Evolutionary conservation across 2,797 vertebrate species (phyloP).

Genomic region (Eutrigla gurnardus): DNA sequence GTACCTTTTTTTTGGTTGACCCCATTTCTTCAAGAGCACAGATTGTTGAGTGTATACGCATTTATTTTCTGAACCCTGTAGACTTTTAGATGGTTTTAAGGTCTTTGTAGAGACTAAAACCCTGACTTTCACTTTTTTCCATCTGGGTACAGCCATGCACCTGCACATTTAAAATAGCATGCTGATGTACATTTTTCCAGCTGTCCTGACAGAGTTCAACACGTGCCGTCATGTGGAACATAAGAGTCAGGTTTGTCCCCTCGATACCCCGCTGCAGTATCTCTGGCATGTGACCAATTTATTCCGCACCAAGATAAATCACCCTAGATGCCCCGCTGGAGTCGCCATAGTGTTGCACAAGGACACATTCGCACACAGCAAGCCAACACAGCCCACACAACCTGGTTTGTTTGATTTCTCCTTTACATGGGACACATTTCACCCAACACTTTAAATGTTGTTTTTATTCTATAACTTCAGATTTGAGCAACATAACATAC

Average conservation of each 20-base stretch:
- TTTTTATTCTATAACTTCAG: not conserved
- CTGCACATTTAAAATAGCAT: not conserved
- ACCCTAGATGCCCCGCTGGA: constrained; percentile 8
- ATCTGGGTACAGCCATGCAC: not conserved
- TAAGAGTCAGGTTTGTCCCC: not conserved
- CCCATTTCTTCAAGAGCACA: not conserved
- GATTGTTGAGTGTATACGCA: not conserved
- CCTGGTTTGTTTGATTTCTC: not conserved
- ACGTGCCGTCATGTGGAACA: not conserved
- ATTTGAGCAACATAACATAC: not conserved
- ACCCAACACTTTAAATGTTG: not conserved
- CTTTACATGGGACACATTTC: not conserved
- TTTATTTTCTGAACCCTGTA: not conserved
- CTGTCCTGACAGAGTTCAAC: not conserved
- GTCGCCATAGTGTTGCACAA: constrained; percentile 14
- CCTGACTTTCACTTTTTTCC: not conserved
- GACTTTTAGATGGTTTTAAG: not conserved
- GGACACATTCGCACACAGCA: not conserved
- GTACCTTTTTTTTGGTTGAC: not conserved
- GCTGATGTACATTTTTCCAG: not conserved
- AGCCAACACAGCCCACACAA: not conserved
- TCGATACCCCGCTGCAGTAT: not conserved
- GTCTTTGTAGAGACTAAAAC: not conserved
- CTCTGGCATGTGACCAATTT: constrained; percentile 3
- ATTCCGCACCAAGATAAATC: constrained; percentile 18